Evolutionary conservation across 2,113 vertebrate genomes (phyloP), one percentile per base, ranked within the genome.

Genomic region (Larimichthys crocea): DNA sequence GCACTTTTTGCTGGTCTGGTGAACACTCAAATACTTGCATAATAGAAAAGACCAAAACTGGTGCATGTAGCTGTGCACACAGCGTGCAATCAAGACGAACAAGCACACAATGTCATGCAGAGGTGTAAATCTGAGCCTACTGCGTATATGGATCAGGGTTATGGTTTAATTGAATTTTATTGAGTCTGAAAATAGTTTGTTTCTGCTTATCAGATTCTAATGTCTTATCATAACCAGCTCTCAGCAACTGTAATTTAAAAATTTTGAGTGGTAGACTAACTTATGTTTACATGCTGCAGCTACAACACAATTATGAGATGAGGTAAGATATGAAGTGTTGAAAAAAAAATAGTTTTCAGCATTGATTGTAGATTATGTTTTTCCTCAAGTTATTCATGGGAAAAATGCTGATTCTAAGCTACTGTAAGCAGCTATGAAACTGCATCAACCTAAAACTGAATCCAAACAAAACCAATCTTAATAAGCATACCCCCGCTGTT

Each of bases 381-480:
- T 48, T 48, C 10, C 3, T 62, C 7, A 65, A 56, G 40, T 48
- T n/a, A 59, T 2, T 55, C 60, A 29, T n/a, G 16, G 16, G 26
- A 55, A 44, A 6, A 66, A 50, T 26, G 42, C 19, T 35, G 17
- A 49, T 74, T 67, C 4, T 1, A n/a, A 71, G 46, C 35, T 46
- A 46, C 48, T 52, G n/a, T n/a, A 64, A 74, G 26, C 1, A 56
- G 66, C 26, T 50, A 16, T 44, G 40, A 24, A 74, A 50, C 70
- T 57, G 26, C 22, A 26, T 77, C 49, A 63, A 49, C 11, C 46
- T 77, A 14, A 63, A 64, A 53, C 3, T 63, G 24, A n/a, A 69
- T 62, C 48, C 26, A 22, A 52, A 60, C 16, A 1, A 14, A 74
- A 79, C 16, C 50, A 52, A 35, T 42, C 35, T 19, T 46, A 22